Base-by-base conservation (phyloP, 2,797 vertebrate genomes). In the Philypnodon macrostomus region DNA sequence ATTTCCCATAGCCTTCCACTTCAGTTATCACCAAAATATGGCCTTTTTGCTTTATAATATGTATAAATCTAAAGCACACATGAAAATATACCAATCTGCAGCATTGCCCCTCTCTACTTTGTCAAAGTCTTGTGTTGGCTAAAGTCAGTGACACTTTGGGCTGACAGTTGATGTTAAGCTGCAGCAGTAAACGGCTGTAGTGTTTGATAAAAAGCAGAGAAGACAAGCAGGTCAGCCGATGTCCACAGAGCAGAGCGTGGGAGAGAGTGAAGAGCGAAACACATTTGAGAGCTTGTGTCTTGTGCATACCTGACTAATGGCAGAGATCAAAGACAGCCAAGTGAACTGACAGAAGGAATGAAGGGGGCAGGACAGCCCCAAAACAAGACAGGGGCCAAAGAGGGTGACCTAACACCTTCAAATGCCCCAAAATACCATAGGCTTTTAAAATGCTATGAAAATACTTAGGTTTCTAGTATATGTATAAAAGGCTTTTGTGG, bases 221-320 rank as follows among this genome's bases (percentile, higher is more conserved):
- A 65, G 84, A 86, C 83, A 80, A 76, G 73, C 80, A 77, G 81
- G 84, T 85, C 83, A 83, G 65, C 62, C 16, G 38, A 64, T 59
- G 60, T 49, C 71, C 66, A 69, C 49, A 16, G 52, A 50, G 32
- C 45, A 33, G 80, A 83, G 75, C 77, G 77, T 84, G 79, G 79
- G 83, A 85, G 73, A 78, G 56, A 37, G 41, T 31, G 16, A 21
- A 62, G 49, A 61, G 48, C 70, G 47, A 52, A 63, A 56, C 53
- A 58, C 51, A 64, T 68, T 67, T 51, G 33, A 44, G 59, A 55
- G 68, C 77, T 73, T 63, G 63, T 47, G 3, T 56, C 44, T 48
- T 48, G 66, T 75, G 63, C 89, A 91, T 89, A 88, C 87, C 86
- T 89, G 88, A 81, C 85, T 91, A 91, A 91, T 90, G 82, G 86